Base-by-base conservation (phyloP, 2,113 vertebrate genomes). In the Oryzias javanicus region DNA sequence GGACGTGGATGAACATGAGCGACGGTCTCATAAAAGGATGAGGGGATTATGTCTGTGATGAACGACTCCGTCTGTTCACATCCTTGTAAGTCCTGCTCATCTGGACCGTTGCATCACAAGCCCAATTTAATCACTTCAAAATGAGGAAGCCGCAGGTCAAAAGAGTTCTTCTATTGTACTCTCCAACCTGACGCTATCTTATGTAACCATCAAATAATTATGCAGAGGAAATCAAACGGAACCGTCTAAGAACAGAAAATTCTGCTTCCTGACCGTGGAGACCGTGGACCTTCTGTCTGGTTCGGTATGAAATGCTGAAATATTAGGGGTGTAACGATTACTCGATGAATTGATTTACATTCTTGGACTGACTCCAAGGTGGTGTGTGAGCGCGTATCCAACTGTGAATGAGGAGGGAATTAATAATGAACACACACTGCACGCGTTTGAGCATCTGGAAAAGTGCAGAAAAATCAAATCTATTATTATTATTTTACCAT, bases 41-140 rank as follows among this genome's bases (percentile, higher is more conserved):
- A 76, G 75, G 78, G 79, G 85, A 86, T 89, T 86, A 86, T 24
- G n/a, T 57, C 72, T 16, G 49, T 79, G 65, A 79, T 88, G 79
- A 84, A 81, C 67, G 72, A 77, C 67, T 72, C 71, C 68, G 61
- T 82, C 83, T 87, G 83, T 69, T 86, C 75, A 69, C 72, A 53
- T 84, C 78, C 85, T 85, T 84, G 77, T 86, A 85, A 88, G 79
- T 86, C 77, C 79, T 42, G 71, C 51, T 86, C 85, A 84, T 81
- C 79, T 83, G 87, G 83, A 67, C 68, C 52, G 73, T 86, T 87
- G 76, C 83, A 85, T 87, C 85, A 87, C 82, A 85, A 82, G 65
- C 78, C 67, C 78, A 78, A 78, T 87, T 83, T 78, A 87, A 89
- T 89, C 85, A 75, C 78, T 74, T 49, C 61, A 49, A 76, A 85